A percentile compares a stretch with the other conserved stretches of the same genome.
Conservation (phyloP, 2,797 vertebrate species). For the Otolemur crassicaudatus region DNA sequence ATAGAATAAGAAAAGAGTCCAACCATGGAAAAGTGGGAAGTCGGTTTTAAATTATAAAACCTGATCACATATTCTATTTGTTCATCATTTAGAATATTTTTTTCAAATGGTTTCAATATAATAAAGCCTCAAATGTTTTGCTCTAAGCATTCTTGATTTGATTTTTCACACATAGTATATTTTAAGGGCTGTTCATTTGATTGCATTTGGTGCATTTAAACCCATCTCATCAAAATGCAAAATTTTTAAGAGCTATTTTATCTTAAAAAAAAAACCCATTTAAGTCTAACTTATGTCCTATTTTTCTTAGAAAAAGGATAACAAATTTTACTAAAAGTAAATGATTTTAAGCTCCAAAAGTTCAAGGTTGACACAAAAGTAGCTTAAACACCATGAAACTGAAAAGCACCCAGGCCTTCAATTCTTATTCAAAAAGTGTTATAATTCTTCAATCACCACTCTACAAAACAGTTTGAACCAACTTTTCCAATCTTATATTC, state of each 20-base stretch:
- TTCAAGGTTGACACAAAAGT: conserved; percentile 5
- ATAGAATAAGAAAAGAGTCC: not conserved
- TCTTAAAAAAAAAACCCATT: conserved; percentile 33
- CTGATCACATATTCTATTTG: conserved; percentile 67
- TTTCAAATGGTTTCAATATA: conserved; percentile 72
- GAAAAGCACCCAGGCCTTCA: not conserved
- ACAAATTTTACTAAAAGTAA: conserved; percentile 70
- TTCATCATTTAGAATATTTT: conserved; percentile 60
- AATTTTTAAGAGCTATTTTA: conserved; percentile 76
- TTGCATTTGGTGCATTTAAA: conserved; percentile 78
- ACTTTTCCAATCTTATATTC: too few relatives aligned
- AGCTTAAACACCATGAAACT: not conserved
- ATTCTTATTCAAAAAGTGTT: not conserved
- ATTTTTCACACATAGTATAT: conserved; percentile 72
- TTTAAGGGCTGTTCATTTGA: conserved; percentile 79
- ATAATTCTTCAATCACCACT: not conserved
- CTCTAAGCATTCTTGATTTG: conserved; percentile 71
- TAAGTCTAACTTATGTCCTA: conserved; percentile 66
- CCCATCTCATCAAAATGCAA: conserved; percentile 80
- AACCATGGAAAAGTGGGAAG: not conserved
- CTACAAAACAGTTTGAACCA: not conserved
- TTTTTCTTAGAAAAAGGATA: conserved; percentile 70
- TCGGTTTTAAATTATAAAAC: conserved; percentile 46
- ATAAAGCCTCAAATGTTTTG: conserved; percentile 66
- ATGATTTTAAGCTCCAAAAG: conserved; percentile 41